These are phyloP conservation scores for Trichogramma pretiosum DNA, from an alignment of 1,140 invertebrate genomes.

Conservation along the genomic window DNA sequence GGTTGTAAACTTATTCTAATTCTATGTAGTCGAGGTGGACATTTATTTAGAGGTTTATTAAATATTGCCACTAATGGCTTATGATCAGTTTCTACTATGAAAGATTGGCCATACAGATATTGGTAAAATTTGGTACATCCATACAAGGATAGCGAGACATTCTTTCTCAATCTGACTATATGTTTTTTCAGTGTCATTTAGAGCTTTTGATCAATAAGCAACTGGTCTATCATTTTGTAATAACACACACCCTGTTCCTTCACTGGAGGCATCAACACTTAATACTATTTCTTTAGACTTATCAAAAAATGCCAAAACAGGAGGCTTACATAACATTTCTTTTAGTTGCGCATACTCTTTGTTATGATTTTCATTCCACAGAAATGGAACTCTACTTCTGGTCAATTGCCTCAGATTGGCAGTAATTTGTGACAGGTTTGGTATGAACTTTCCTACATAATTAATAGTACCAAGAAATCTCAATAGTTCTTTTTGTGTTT, in stretches of 20 bases:
- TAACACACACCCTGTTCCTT: constrained; percentile 37
- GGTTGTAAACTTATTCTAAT: constrained; percentile 33
- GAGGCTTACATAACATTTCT: constrained; percentile 13
- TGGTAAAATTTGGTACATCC: constrained; percentile 30
- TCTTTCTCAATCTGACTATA: constrained; percentile 43
- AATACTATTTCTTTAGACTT: constrained; percentile 25
- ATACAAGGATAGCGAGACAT: constrained; percentile 33
- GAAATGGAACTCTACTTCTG: constrained; percentile 15
- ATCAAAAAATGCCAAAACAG: constrained; percentile 19
- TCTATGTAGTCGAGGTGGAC: constrained; percentile 34
- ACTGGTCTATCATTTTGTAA: constrained; percentile 36
- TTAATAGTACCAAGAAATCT: constrained; percentile 30
- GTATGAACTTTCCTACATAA: constrained; percentile 26
- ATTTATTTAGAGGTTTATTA: constrained; percentile 34
- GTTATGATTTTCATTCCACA: constrained; percentile 9
- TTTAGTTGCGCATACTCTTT: constrained; percentile 14
- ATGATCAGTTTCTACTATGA: constrained; percentile 38
- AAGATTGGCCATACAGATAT: constrained; percentile 27
- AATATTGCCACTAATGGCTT: constrained; percentile 35
- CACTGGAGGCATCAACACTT: constrained; percentile 32
- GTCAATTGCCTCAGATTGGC: constrained; percentile 18
- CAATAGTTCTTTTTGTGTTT: constrained; percentile 22
- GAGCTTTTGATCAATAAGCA: constrained; percentile 28
- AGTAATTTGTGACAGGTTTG: constrained; percentile 16
- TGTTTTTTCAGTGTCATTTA: constrained; percentile 27